Evolutionary conservation across 2,797 vertebrate genomes (phyloP).

Genomic region (Tapera naevia): DNA sequence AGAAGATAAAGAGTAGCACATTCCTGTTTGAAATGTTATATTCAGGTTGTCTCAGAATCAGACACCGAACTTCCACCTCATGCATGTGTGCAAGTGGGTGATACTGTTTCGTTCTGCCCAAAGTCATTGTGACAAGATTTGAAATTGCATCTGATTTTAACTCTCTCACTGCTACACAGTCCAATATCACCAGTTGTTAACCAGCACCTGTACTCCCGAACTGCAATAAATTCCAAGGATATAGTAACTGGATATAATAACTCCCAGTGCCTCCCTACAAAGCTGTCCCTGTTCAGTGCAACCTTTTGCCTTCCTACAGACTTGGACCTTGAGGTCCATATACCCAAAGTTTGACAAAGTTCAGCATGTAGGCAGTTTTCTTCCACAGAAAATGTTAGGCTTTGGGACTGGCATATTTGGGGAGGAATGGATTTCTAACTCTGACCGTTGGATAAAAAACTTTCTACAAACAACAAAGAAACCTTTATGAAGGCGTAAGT

Average conservation of each 20-base stretch:
- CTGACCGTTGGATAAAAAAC: background rate
- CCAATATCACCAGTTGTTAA: background rate
- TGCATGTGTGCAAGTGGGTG: accelerated
- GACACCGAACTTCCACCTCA: background rate
- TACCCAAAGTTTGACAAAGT: background rate
- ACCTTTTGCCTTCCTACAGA: background rate
- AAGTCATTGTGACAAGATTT: background rate
- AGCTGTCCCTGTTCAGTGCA: background rate
- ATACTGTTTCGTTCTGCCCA: background rate
- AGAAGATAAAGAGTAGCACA: background rate
- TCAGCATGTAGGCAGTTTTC: background rate
- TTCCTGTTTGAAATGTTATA: slow-evolving; percentile 27
- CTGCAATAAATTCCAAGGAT: background rate
- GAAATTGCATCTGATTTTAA: background rate
- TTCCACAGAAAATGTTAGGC: background rate
- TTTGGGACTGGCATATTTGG: background rate
- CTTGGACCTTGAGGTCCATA: background rate
- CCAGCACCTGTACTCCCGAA: background rate
- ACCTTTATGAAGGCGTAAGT: background rate
- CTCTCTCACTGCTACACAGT: background rate
- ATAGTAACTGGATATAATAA: background rate
- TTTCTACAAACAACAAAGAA: slow-evolving; percentile 7
- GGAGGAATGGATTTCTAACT: background rate
- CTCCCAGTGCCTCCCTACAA: background rate
- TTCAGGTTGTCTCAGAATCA: slow-evolving; percentile 1